Evolutionary conservation across 1,140 invertebrate species (phyloP).

Genomic region (Rhagoletis zephyria): DNA sequence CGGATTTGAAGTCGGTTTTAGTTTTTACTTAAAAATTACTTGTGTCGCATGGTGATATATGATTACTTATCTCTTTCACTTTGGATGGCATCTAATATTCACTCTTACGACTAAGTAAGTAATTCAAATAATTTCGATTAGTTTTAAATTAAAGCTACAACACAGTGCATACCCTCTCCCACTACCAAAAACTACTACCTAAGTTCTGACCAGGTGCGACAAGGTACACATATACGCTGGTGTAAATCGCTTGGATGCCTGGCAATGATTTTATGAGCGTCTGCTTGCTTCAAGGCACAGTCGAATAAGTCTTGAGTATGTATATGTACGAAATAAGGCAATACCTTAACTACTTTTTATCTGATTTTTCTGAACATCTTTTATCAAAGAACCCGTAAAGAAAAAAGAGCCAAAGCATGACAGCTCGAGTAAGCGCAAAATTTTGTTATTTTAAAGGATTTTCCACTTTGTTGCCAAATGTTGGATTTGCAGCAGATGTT

Average conservation of each 20-base stretch:
- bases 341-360: neutral
- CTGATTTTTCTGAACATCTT: slow-evolving; percentile 19
- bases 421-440: slow-evolving; percentile 35
- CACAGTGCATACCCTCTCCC: neutral
- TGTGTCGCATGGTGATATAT: no score
- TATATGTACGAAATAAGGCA: neutral
- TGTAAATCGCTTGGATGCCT: neutral
- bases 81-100: no score
- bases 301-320: neutral
- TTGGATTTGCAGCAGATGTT: slow-evolving; percentile 45
- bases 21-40: no score
- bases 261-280: neutral
- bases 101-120: no score
- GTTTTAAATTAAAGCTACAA: neutral
- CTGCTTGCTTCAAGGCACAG: neutral
- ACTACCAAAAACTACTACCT: neutral
- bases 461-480: slow-evolving; percentile 72
- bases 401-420: neutral
- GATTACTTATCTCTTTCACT: no score
- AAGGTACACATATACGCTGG: slow-evolving; percentile 3
- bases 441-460: slow-evolving; percentile 72
- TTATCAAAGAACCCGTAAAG: neutral
- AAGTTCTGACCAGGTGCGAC: neutral
- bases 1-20: no score
- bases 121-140: no score